These are phyloP conservation scores for Palaemon carinicauda DNA, from an alignment of 1,140 invertebrate genomes.

Conservation along the genomic window DNA sequence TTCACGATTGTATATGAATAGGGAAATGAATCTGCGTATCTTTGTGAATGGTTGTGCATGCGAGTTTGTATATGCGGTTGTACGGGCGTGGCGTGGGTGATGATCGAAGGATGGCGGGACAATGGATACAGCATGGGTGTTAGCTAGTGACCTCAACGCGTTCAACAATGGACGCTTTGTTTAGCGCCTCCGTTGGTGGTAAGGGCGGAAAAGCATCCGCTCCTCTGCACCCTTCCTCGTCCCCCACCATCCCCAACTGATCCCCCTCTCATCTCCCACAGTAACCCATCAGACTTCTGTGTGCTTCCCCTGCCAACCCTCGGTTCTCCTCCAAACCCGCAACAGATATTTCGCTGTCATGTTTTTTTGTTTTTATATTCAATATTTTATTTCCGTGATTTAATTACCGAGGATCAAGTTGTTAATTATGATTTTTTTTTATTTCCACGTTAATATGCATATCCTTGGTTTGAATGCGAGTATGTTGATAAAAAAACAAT, in stretches of 20 bases:
- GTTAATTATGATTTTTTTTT: too few species aligned
- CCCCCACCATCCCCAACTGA: not conserved
- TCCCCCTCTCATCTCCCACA: not conserved
- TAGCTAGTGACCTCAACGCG: conserved; percentile 52
- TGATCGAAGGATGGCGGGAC: not conserved
- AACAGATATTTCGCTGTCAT: too few species aligned
- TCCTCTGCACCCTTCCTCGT: not conserved
- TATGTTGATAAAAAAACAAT: too few species aligned
- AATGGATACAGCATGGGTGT: conserved; percentile 36
- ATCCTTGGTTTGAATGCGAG: too few species aligned
- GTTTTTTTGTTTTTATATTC: too few species aligned
- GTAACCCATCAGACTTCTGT: too few species aligned
- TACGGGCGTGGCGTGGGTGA: not conserved
- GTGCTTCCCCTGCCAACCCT: too few species aligned
- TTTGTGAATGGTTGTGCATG: not conserved
- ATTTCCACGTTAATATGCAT: too few species aligned
- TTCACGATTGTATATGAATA: not conserved
- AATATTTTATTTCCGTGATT: too few species aligned
- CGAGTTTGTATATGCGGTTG: conserved; percentile 1
- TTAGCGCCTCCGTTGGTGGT: conserved; percentile 23
- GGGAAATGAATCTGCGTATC: not conserved
- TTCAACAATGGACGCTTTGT: conserved; percentile 50
- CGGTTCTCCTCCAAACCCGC: too few species aligned
- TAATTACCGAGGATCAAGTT: too few species aligned
- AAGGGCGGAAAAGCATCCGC: not conserved